Evolutionary conservation across 1,140 invertebrate genomes (phyloP), one percentile per base, ranked within the genome.

Genomic region (Eurosta solidaginis): DNA sequence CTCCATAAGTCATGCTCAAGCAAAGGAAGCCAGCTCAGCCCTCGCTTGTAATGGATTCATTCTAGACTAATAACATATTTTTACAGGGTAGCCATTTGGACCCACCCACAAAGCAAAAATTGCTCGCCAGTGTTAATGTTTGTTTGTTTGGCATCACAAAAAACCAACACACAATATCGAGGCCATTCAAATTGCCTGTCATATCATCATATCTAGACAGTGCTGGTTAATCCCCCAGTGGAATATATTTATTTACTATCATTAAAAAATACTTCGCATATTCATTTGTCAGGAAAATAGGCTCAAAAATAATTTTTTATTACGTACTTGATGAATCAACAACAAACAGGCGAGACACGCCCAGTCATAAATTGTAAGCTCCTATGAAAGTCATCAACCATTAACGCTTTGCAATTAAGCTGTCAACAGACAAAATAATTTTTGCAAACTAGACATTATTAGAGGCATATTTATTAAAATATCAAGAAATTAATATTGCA

Each of bases 401-500:
- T 40, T 68, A 68, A 68, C 33, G 2, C 59, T n/a, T 68, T 59
- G 17, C 12, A 29, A 14, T 68, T 68, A 1, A 42, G n/a, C 59
- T 20, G n/a, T 68, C 59, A 68, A 36, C 59, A 10, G n/a, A 40
- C 29, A 68, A 42, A 40, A 68, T 20, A 68, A 42, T 68, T 68
- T n/a, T 68, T 68, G 36, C n/a, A 68, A 40, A 42, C 33, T 68
- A 40, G 59, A 68, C 33, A n/a, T 22, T 10, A 68, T 68, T 68
- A 68, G 40, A 10, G n/a, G 59, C 33, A 29, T 68, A n/a, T n/a
- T n/a, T n/a, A 68, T 68, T 68, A 68, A 68, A 20, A 22, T 68
- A 68, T 68, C 33, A 68, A 36, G 33, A 17, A 68, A 68, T 42
- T 22, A 42, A 68, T 68, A 40, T n/a, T n/a, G n/a, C n/a, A n/a